Evolutionary conservation across 2,113 vertebrate genomes (phyloP), one percentile per base, ranked within the genome.

Genomic region (Acanthisitta chloris): DNA sequence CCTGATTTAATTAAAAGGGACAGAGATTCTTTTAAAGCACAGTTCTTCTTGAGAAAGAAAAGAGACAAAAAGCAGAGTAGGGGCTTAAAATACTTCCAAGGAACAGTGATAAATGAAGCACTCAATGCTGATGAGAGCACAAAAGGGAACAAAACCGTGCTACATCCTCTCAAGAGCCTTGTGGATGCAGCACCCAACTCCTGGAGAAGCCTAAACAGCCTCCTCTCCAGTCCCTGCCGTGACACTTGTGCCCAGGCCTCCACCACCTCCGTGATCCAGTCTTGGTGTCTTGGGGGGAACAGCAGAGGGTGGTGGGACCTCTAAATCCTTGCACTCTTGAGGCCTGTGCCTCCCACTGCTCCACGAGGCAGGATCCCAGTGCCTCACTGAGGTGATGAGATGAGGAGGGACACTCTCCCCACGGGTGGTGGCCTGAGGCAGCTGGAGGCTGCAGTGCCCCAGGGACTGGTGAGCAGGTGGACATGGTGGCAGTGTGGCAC

Each of bases 221-320:
- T 36, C 6, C 33, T 61, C 34, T 40, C 36, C 36, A 9, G 9
- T 26, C 40, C 46, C 23, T 8, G 14, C 40, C 31, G 7, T 2
- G 5, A 19, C 0, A 9, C 4, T 3, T 1, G 4, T 45, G 8
- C 13, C 12, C 14, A 5, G 23, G 33, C 19, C 0, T n/a, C 26
- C 24, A 5, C 26, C 3, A 3, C 1, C 42, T 36, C 42, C 6
- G 10, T 12, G 17, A 24, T 5, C 28, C 51, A 7, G 18, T n/a
- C n/a, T n/a, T n/a, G 15, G 24, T 2, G 28, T 8, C 38, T 28
- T 7, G 2, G 64, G 18, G 24, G 21, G 8, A 4, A 46, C 40
- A 33, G 17, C 1, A 2, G 10, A 29, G 42, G 6, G 20, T 1
- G 18, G 20, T 3, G 2, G 23, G 1, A 16, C 51, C 16, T 10